Conservation (phyloP, 1,140 invertebrate species). For the Pararge aegeria region DNA sequence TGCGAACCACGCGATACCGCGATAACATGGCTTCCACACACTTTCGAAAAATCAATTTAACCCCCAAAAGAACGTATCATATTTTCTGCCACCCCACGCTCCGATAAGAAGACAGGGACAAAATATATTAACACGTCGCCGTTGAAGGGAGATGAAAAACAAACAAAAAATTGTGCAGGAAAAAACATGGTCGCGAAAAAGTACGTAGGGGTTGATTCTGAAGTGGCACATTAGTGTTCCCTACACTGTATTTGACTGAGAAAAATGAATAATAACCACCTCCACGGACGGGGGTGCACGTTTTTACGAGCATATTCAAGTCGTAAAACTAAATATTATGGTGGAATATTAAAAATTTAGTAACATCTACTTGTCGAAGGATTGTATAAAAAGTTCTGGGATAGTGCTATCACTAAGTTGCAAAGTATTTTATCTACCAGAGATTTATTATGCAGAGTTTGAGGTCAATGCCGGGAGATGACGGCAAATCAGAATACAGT, state of each 20-base stretch:
- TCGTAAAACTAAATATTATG: slow-evolving; percentile 18
- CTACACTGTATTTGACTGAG: slow-evolving; percentile 59
- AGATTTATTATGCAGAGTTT: too few relatives aligned
- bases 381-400: neutral
- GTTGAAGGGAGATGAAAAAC: slow-evolving; percentile 42
- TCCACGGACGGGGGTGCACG: slow-evolving; percentile 32
- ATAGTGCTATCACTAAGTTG: neutral
- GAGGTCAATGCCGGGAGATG: too few relatives aligned
- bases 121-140: slow-evolving; percentile 4
- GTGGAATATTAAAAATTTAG: slow-evolving; percentile 21
- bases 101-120: slow-evolving; percentile 49
- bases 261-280: slow-evolving; percentile 73
- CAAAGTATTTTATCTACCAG: too few relatives aligned
- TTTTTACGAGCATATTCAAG: slow-evolving; percentile 58
- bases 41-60: slow-evolving; percentile 75
- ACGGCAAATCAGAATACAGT: too few relatives aligned
- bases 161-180: slow-evolving; percentile 67
- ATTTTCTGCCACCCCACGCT: slow-evolving; percentile 67
- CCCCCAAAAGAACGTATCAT: slow-evolving; percentile 71
- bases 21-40: slow-evolving; percentile 64
- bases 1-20: slow-evolving; percentile 27
- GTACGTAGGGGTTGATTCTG: slow-evolving; percentile 62
- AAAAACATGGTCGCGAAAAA: slow-evolving; percentile 73
- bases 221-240: slow-evolving; percentile 68
- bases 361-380: slow-evolving; percentile 13